A percentile compares a stretch with the other conserved stretches of the same genome.
phyloP scores from a whole-genome alignment of 2,797 vertebrate genomes.

The Eospalax fontanierii region DNA sequence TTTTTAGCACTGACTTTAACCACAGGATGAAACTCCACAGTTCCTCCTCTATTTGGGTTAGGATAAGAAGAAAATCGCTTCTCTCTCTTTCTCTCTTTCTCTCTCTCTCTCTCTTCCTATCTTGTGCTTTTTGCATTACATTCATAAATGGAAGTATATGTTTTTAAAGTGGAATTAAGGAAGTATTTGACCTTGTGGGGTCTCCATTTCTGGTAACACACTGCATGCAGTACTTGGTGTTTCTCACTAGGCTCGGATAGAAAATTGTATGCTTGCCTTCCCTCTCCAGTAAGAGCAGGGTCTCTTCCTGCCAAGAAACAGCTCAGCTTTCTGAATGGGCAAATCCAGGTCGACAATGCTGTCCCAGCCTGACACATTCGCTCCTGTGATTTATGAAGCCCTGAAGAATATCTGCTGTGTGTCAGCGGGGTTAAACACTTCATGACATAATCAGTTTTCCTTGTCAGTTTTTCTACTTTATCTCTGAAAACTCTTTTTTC shows the following conservation, averaged over 20 bases:
- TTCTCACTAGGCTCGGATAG: not conserved
- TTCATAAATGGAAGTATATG: not conserved
- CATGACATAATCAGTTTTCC: not conserved
- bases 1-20: slow-evolving; percentile 47
- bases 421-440: not conserved
- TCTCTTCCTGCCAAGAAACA: not conserved
- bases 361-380: not conserved
- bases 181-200: not conserved
- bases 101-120: too few species aligned
- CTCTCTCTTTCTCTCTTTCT: not conserved
- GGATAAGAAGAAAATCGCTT: not conserved
- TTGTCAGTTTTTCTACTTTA: slow-evolving; percentile 53
- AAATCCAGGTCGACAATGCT: accelerated
- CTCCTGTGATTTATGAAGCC: not conserved
- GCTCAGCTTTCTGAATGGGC: not conserved
- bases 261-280: not conserved
- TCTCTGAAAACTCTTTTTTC: slow-evolving; percentile 35
- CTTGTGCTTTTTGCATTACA: not conserved
- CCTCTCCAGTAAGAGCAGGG: not conserved
- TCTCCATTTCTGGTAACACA: slow-evolving; percentile 9
- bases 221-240: not conserved
- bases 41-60: not conserved
- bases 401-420: not conserved
- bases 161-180: not conserved
- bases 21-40: not conserved